These are phyloP conservation scores for Plagiodera versicolora DNA, from an alignment of 2,888 invertebrate species.

Conservation along the genomic window DNA sequence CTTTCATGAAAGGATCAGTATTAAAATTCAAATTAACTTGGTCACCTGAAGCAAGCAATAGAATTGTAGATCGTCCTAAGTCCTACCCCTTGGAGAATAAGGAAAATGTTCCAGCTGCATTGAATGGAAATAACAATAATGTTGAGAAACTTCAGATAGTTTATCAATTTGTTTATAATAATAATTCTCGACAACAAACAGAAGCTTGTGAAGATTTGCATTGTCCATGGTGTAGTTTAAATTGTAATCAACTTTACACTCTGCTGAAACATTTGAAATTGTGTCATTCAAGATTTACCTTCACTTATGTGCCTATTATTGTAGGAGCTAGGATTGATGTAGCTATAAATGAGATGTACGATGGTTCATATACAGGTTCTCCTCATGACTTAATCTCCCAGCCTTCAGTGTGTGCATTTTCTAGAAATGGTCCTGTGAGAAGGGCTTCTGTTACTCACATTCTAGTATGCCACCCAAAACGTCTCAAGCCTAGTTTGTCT, in stretches of 20 bases:
- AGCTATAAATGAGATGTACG: slow-evolving; percentile 91
- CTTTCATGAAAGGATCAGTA: slow-evolving; percentile 61
- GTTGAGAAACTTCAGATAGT: slow-evolving; percentile 75
- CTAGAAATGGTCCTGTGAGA: slow-evolving; percentile 69
- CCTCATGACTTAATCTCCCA: slow-evolving; percentile 84
- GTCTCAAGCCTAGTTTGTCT: slow-evolving; percentile 69
- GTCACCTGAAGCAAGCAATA: slow-evolving; percentile 73
- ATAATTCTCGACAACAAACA: slow-evolving; percentile 92
- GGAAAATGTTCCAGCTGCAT: slow-evolving; percentile 49
- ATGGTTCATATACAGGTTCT: slow-evolving; percentile 93
- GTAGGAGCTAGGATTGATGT: slow-evolving; percentile 88
- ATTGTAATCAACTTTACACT: slow-evolving; percentile 85
- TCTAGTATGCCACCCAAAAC: slow-evolving; percentile 73
- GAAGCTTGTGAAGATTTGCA: slow-evolving; percentile 91
- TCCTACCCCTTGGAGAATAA: slow-evolving; percentile 57
- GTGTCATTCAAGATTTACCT: slow-evolving; percentile 91
- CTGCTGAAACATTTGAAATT: slow-evolving; percentile 91
- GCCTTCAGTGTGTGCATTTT: slow-evolving; percentile 71
- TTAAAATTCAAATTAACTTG: slow-evolving; percentile 84
- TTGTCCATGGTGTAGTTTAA: slow-evolving; percentile 95
- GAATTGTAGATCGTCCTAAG: slow-evolving; percentile 68
- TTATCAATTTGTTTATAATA: slow-evolving; percentile 95
- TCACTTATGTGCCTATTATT: slow-evolving; percentile 81
- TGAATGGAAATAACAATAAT: slow-evolving; percentile 48
- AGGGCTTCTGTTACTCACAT: slow-evolving; percentile 78